Evolutionary conservation across 2,888 invertebrate genomes (phyloP).

Genomic region (Argyresthia albistria): DNA sequence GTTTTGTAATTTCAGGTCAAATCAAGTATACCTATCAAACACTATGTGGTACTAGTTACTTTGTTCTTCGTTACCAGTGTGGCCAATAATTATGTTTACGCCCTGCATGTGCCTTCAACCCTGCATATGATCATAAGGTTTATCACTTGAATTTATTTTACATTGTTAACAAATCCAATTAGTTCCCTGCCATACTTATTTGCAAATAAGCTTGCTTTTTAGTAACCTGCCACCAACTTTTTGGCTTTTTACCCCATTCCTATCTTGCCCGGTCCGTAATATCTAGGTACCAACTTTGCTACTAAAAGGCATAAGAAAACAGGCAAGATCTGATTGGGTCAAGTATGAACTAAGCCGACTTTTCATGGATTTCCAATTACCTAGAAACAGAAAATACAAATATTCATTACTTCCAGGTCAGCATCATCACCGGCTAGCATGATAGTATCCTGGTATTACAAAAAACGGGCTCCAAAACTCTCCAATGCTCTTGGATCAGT

Average conservation of each 20-base stretch:
- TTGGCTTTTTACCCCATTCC: too few species aligned
- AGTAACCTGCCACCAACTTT: too few species aligned
- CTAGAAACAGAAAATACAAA: too few species aligned
- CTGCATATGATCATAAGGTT: slow-evolving; percentile 67
- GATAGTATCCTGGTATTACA: slow-evolving; percentile 49
- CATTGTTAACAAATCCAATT: not conserved
- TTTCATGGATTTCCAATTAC: too few species aligned
- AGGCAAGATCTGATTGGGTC: too few species aligned
- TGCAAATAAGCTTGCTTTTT: too few species aligned
- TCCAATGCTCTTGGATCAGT: slow-evolving; percentile 47
- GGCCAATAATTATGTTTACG: slow-evolving; percentile 62
- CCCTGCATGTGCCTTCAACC: slow-evolving; percentile 62
- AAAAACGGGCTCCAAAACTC: slow-evolving; percentile 37
- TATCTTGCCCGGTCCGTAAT: too few species aligned
- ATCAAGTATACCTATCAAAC: slow-evolving; percentile 50
- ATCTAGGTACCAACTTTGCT: too few species aligned
- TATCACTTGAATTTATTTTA: slow-evolving; percentile 7
- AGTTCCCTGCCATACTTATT: too few species aligned
- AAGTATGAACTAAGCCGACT: too few species aligned
- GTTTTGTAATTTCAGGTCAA: slow-evolving; percentile 40
- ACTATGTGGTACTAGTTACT: slow-evolving; percentile 46
- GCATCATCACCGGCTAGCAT: slow-evolving; percentile 60
- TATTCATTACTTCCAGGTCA: slow-evolving; percentile 32
- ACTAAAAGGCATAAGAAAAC: too few species aligned
- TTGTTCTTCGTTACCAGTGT: slow-evolving; percentile 60